Conservation (phyloP, 2,797 vertebrate genomes). For the Poeciliopsis presidionis region DNA sequence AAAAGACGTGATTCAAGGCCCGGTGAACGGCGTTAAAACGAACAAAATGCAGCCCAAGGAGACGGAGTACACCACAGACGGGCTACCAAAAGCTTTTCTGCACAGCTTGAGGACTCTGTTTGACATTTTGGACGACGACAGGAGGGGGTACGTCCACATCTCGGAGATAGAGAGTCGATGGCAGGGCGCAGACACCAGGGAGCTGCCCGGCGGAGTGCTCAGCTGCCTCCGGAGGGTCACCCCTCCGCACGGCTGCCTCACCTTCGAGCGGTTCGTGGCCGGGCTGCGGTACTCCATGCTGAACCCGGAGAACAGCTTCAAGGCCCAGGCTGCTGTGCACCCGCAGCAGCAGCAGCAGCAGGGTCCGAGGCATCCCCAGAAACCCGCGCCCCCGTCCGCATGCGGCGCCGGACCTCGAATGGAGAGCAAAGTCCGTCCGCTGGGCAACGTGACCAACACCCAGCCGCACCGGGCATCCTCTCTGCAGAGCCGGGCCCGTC, state of each 20-base stretch:
- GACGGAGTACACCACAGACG: slow-evolving; percentile 78
- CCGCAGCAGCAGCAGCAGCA: slow-evolving; percentile 57
- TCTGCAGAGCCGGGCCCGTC: slow-evolving; percentile 61
- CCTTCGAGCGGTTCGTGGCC: slow-evolving; percentile 91
- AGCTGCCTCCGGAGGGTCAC: slow-evolving; percentile 86
- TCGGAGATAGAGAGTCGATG: slow-evolving; percentile 96
- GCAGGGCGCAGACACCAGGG: slow-evolving; percentile 87
- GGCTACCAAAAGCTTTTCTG: slow-evolving; percentile 89
- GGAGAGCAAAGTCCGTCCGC: slow-evolving; percentile 80
- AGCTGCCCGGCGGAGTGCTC: slow-evolving; percentile 88
- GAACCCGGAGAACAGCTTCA: slow-evolving; percentile 76
- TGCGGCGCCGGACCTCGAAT: slow-evolving; percentile 54
- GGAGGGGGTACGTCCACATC: slow-evolving; percentile 90
- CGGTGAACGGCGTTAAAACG: slow-evolving; percentile 32
- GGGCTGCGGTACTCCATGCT: slow-evolving; percentile 89
- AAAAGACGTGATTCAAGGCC: slow-evolving; percentile 46
- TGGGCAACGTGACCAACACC: slow-evolving; percentile 79
- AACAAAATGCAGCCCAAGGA: slow-evolving; percentile 67
- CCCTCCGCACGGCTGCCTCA: slow-evolving; percentile 90
- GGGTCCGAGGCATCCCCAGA: slow-evolving; percentile 43
- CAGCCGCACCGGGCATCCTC: slow-evolving; percentile 66
- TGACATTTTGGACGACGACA: slow-evolving; percentile 92
- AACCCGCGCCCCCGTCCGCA: slow-evolving; percentile 54
- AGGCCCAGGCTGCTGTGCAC: slow-evolving; percentile 57
- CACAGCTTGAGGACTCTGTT: slow-evolving; percentile 92